These are phyloP conservation scores for Phortica magna DNA, from an alignment of 2,888 invertebrate genomes.

Conservation along the genomic window DNA sequence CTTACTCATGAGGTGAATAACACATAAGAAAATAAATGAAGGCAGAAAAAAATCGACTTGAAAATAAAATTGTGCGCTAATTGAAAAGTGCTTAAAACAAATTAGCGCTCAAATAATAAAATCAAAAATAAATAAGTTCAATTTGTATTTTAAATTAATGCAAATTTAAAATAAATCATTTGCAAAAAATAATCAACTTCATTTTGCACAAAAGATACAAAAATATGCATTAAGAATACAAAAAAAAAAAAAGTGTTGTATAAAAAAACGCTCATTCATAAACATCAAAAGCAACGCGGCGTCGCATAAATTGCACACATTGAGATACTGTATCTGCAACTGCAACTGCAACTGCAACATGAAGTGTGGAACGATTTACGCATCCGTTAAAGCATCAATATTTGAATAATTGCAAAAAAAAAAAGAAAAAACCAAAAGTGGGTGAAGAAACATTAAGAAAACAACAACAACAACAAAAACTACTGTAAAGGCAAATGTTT, in stretches of 20 bases:
- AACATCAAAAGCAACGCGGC: conserved; percentile 16
- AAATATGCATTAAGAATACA: conserved; percentile 13
- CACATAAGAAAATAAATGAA: conserved; percentile 11
- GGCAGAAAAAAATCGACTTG: not conserved
- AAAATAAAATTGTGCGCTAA: conserved; percentile 41
- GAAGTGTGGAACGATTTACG: conserved; percentile 43
- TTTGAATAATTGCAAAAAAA: conserved; percentile 31
- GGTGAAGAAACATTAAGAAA: conserved; percentile 6
- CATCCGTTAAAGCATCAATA: conserved; percentile 29
- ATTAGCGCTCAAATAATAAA: conserved; percentile 50
- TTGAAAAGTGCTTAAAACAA: conserved; percentile 49
- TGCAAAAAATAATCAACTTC: conserved; percentile 15
- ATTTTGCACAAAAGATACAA: conserved; percentile 26
- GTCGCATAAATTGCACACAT: conserved; percentile 22
- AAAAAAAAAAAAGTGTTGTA: not conserved
- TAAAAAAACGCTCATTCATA: conserved; percentile 24
- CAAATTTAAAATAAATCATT: not conserved
- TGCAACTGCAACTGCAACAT: conserved; percentile 33
- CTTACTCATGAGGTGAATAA: conserved; percentile 17
- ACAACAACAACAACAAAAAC: not conserved
- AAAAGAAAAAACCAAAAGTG: conserved; percentile 12
- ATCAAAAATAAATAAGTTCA: not conserved
- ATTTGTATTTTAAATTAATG: not conserved
- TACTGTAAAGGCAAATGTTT: not conserved
- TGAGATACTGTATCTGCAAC: conserved; percentile 4